Evolutionary conservation across 2,113 vertebrate species (phyloP).

Genomic region (Solea senegalensis): DNA sequence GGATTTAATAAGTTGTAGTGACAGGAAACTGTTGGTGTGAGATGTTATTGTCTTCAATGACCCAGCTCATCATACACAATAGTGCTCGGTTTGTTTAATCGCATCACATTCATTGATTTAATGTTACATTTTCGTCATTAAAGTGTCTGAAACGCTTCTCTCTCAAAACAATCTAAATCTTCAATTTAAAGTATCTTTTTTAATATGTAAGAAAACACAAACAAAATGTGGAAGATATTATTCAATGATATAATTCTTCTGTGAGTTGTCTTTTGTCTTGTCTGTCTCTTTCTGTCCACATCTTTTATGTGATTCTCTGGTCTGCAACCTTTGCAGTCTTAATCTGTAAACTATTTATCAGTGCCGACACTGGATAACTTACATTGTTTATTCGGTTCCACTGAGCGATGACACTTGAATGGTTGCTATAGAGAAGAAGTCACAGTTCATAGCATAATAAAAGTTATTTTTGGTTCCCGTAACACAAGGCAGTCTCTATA

Average conservation of each 20-base stretch:
- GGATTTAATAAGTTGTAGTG: too few species aligned
- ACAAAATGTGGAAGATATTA: slow-evolving; percentile 31
- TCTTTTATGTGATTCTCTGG: not conserved
- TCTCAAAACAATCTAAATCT: not conserved
- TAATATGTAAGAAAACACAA: slow-evolving; percentile 41
- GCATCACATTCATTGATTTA: slow-evolving; percentile 3
- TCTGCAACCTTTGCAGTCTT: slow-evolving; percentile 13
- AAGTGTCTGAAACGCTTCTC: slow-evolving; percentile 1
- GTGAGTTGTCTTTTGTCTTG: not conserved
- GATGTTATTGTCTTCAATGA: too few species aligned
- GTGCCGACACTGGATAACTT: slow-evolving; percentile 36
- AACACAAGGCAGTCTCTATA: not conserved
- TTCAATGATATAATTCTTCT: not conserved
- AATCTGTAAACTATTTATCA: slow-evolving; percentile 39
- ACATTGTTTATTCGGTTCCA: slow-evolving; percentile 35
- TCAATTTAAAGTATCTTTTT: slow-evolving; percentile 4
- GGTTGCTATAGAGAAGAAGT: slow-evolving; percentile 38
- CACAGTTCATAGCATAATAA: slow-evolving; percentile 36
- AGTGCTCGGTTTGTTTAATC: too few species aligned
- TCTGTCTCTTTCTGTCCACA: slow-evolving; percentile 17
- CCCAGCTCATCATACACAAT: too few species aligned
- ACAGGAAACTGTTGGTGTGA: too few species aligned
- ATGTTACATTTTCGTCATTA: slow-evolving; percentile 28
- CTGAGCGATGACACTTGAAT: slow-evolving; percentile 17
- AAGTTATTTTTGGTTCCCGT: slow-evolving; percentile 34